Evolutionary conservation across 2,113 vertebrate species (phyloP), one percentile per base, ranked within the genome.

Genomic region (Lepisosteus oculatus): DNA sequence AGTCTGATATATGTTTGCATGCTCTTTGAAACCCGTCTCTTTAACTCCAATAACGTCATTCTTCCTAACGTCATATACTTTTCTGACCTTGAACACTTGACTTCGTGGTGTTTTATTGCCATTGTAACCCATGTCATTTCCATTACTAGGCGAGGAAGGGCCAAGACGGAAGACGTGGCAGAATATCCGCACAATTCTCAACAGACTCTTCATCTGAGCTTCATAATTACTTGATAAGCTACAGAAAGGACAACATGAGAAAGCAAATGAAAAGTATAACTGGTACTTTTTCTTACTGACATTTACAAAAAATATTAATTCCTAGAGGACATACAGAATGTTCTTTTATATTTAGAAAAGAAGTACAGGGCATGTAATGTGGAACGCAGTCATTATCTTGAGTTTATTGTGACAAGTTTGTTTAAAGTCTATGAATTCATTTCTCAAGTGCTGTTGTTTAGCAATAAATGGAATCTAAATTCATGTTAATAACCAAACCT

Each of bases 181-280:
- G 90, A 99, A 98, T 84, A 99, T 96, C 75, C 97, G 92, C 83
- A 98, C 91, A 61, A 99, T 98, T 84, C 95, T 94, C 84, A 98
- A 90, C 70, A 99, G 90, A 86, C 97, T 98, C 89, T 98, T 99
- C 95, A 97, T 99, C 80, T 99, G 97, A 78, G 95, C 95, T 80
- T 99, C 97, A 65, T 94, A 99, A 91, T 90, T 99, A 89, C 97
- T 99, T 83, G 97, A 99, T 56, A 99, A 85, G 87, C 97, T 99
- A 84, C 55, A 62, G 29, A 1, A 14, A 8, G 44, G 8, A 54
- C 17, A 12, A 59, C 1, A 59, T 59, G 3, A 59, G 9, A 13
- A 29, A 59, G 4, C 3, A 51, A 51, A 51, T 51, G 5, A 51
- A 29, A 5, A 6, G 47, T 51, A 51, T 51, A 5, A 51, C 5